Base-by-base conservation (phyloP, 1,140 invertebrate genomes). In the Mya arenaria region DNA sequence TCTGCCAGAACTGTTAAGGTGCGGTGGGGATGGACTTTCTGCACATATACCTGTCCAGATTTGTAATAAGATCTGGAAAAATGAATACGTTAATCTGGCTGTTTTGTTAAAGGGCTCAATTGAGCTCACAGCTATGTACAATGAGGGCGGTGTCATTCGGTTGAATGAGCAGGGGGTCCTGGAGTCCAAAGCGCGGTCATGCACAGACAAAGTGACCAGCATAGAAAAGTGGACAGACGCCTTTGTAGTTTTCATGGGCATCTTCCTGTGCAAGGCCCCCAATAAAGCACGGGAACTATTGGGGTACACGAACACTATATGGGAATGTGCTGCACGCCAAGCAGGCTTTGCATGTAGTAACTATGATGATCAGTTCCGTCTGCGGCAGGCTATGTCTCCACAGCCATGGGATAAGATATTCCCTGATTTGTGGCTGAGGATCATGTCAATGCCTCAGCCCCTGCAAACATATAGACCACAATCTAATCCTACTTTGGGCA, bases 161-260 rank as follows among this genome's bases (percentile, higher is more conserved):
- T 23, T 72, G 2, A 15, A 71, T 52, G 52, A 19, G 15, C n/a
- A 36, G n/a, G 69, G 69, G 2, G n/a, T 55, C 15, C 32, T 72
- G n/a, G 69, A 23, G 1, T 28, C 44, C 19, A 30, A 41, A 36
- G 44, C 48, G 23, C 55, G 41, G 69, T 10, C 36, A 36, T 32
- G 37, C 8, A 32, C 23, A 72, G 69, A 72, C 17, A 72, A 56
- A 37, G n/a, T 72, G 19, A 28, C 3, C 19, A 55, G 34, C 5
- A 44, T 62, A 30, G 72, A 74, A 30, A 19, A 41, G 30, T 72
- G 69, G 48, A 39, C 69, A 8, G 69, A 74, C 62, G 72, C 72
- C 13, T 62, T 74, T 28, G 13, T 74, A 4, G 30, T 74, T 34
- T 74, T 34, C 28, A 41, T 8, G 30, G 28, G 32, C 32, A 62